Evolutionary conservation across 2,888 invertebrate species (phyloP), one percentile per base, ranked within the genome.

Genomic region (Melanchra persicariae): DNA sequence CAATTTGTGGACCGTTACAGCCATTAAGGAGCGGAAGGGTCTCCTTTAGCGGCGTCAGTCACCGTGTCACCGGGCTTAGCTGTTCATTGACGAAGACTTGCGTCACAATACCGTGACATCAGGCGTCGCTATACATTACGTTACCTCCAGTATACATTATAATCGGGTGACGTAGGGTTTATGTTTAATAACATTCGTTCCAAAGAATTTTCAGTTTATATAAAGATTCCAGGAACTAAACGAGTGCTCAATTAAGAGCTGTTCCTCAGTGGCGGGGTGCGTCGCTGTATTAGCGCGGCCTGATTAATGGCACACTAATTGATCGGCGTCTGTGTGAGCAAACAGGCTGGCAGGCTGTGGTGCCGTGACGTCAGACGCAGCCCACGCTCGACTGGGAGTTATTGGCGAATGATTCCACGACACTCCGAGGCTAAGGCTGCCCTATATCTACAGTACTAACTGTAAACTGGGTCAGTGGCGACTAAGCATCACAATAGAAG

Each of bases 281-380:
- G 73, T 37, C 61, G 45, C 58, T 62, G 45, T 73, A 59, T 77
- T 62, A 79, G 52, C 59, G 52, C 54, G 65, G 54, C 62, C 55
- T 69, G 72, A 67, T 74, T 77, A 77, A 75, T 80, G 60, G 68
- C 40, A 51, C 55, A 47, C 68, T 78, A 82, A 82, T 73, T 77
- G 70, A 75, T 70, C 73, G 61, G 63, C 62, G 69, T 65, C 62
- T 70, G 68, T 57, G 49, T 26, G 34, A 63, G 63, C 61, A 61
- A 59, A 64, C 71, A 61, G 52, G 45, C 59, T 37, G 60, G 65
- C 54, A 60, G 76, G 58, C 54, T 69, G 45, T 45, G 40, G 45
- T 61, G 61, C n/a, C n/a, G 54, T 82, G 74, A 81, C 80, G 72
- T 70, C 82, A 74, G 40, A 30, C 12, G 34, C 68, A 68, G 37